Conservation (phyloP, 2,113 vertebrate genomes). For the Passer montanus region DNA sequence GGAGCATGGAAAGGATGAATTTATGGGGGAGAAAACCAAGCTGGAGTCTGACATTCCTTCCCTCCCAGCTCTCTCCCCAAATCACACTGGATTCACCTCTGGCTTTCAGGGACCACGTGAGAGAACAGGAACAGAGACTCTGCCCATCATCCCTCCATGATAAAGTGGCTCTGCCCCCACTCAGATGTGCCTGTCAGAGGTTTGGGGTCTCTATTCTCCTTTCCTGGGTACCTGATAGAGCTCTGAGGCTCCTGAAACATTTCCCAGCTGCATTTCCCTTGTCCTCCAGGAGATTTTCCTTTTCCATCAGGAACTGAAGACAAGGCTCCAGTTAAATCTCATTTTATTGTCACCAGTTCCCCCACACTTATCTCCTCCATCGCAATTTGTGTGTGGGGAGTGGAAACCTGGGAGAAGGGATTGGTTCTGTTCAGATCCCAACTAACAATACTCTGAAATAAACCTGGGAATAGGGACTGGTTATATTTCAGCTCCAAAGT, state of each 20-base stretch:
- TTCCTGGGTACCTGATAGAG: not conserved
- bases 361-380: not conserved
- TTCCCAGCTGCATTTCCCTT: not conserved
- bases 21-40: not conserved
- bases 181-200: not conserved
- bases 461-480: not conserved
- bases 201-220: not conserved
- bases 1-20: not conserved
- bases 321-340: not conserved
- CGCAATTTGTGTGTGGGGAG: not conserved
- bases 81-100: not conserved
- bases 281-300: not conserved
- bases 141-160: not conserved
- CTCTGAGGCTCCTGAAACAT: not conserved
- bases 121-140: not conserved
- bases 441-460: not conserved
- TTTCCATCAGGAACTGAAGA: not conserved
- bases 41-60: not conserved
- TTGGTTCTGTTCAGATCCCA: not conserved
- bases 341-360: not conserved
- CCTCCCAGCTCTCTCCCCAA: not conserved
- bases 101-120: not conserved
- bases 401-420: not conserved
- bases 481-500: fast-evolving
- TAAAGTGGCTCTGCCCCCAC: not conserved